Percentiles rank a stretch among this genome's conserved stretches.
Evolutionary conservation across 1,140 invertebrate species (phyloP).

Genomic region (Pseudomyrmex cubaensis): DNA sequence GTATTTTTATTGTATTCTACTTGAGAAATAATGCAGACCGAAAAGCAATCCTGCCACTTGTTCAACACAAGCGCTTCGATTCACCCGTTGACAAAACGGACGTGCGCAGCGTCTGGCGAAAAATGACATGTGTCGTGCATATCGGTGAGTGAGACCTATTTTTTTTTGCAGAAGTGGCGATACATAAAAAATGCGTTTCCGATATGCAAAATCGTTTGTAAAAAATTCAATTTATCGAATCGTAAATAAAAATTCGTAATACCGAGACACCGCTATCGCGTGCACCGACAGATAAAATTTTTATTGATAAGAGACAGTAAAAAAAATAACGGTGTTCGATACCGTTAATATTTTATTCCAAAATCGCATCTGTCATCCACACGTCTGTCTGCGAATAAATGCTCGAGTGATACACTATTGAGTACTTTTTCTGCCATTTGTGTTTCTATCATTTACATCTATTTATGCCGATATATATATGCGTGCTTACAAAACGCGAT

Average conservation of each 20-base stretch:
- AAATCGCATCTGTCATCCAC: not conserved
- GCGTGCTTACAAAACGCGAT: not conserved
- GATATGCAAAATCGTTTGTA: not conserved
- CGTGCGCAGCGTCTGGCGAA: not conserved
- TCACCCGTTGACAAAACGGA: conserved; percentile 2
- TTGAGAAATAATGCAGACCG: not conserved
- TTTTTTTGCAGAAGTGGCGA: not conserved
- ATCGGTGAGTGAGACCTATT: not conserved
- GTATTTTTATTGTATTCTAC: not conserved
- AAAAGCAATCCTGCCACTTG: not conserved
- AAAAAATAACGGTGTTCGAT: not conserved
- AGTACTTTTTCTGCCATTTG: not conserved
- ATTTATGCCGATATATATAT: no score
- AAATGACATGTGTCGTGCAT: not conserved
- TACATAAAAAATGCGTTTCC: not conserved
- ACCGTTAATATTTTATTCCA: not conserved
- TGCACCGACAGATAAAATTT: conserved; percentile 9
- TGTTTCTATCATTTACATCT: not conserved
- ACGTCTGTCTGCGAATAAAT: not conserved
- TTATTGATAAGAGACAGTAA: conserved; percentile 27
- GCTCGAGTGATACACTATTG: not conserved
- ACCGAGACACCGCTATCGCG: not conserved
- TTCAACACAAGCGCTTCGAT: conserved; percentile 4
- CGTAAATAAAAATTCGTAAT: conserved; percentile 9
- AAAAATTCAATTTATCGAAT: not conserved